A percentile compares a stretch with the other conserved stretches of the same genome.
Conservation (phyloP, 1,140 invertebrate genomes). For the Pararge aegeria region DNA sequence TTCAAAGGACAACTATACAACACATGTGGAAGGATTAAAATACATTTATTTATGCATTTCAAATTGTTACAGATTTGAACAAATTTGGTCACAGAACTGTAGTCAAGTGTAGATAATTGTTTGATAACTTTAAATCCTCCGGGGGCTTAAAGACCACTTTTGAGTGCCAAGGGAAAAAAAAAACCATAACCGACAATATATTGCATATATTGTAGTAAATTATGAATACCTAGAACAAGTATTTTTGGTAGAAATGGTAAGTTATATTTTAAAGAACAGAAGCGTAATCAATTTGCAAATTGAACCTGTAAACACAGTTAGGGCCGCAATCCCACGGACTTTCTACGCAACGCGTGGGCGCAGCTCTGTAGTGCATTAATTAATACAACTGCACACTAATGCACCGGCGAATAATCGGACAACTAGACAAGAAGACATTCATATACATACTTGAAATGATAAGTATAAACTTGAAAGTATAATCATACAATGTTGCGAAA, state of each 20-base stretch:
- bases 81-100: too few species aligned
- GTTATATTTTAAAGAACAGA: conserved; percentile 16
- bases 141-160: too few species aligned
- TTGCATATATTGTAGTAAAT: too few species aligned
- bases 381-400: conserved; percentile 52
- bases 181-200: too few species aligned
- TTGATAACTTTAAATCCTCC: too few species aligned
- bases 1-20: too few species aligned
- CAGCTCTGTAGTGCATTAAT: conserved; percentile 47
- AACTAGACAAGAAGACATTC: conserved; percentile 13
- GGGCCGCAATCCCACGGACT: conserved; percentile 34
- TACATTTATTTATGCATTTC: too few species aligned
- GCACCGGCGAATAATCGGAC: conserved; percentile 24
- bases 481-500: conserved; percentile 3
- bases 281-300: conserved; percentile 32
- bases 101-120: too few species aligned
- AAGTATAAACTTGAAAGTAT: not conserved
- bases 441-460: not conserved
- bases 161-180: too few species aligned
- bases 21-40: too few species aligned
- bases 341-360: conserved; percentile 58
- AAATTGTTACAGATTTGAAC: too few species aligned
- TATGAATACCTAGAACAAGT: too few species aligned
- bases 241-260: conserved; percentile 1
- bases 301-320: conserved; percentile 23